phyloP scores from a whole-genome alignment of 2,113 vertebrate species.

The Rana temporaria region DNA sequence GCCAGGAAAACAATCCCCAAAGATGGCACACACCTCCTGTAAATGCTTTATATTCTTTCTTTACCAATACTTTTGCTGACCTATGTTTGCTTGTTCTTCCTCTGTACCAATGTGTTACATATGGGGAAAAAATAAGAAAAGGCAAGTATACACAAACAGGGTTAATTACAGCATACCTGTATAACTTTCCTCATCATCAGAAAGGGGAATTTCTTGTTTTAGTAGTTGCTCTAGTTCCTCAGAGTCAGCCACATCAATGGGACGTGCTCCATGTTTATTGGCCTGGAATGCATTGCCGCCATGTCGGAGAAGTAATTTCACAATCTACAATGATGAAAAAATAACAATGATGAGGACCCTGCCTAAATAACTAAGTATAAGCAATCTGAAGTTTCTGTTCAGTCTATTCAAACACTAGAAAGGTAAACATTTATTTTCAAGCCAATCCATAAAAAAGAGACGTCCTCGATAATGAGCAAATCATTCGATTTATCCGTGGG shows the following conservation, averaged over 20 bases:
- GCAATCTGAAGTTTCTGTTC: neutral
- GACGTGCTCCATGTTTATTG: slow-evolving; percentile 94
- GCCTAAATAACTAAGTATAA: neutral
- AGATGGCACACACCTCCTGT: too few species aligned
- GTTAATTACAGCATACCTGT: slow-evolving; percentile 79
- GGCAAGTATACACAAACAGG: neutral
- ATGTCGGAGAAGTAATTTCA: slow-evolving; percentile 92
- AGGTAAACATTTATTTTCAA: too few species aligned
- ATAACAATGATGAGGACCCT: too few species aligned
- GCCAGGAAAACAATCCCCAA: too few species aligned
- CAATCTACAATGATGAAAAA: slow-evolving; percentile 77
- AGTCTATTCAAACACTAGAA: too few species aligned
- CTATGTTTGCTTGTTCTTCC: too few species aligned
- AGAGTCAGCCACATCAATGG: slow-evolving; percentile 96
- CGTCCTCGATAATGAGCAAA: too few species aligned
- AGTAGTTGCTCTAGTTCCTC: slow-evolving; percentile 91
- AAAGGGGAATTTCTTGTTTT: slow-evolving; percentile 89
- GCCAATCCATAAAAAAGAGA: too few species aligned
- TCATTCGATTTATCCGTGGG: too few species aligned
- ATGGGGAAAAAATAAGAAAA: neutral
- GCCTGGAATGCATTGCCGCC: slow-evolving; percentile 96
- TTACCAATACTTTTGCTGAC: too few species aligned
- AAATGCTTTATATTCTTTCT: too few species aligned
- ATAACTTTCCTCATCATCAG: slow-evolving; percentile 91
- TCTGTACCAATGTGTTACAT: too few species aligned